phyloP scores from a whole-genome alignment of 2,888 invertebrate species.

The Eupithecia subfuscata region DNA sequence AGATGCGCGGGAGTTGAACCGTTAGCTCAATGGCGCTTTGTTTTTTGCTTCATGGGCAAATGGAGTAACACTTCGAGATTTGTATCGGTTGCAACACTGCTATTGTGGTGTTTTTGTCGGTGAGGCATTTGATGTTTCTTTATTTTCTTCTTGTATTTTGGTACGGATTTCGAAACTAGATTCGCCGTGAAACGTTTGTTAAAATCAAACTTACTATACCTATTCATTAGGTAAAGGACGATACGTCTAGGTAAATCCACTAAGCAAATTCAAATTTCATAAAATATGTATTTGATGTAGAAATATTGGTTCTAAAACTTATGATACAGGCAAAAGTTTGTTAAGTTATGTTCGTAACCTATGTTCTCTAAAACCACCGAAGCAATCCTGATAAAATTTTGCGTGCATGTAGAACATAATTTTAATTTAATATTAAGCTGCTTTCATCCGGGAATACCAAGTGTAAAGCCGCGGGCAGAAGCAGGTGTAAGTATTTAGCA shows the following conservation, averaged over 20 bases:
- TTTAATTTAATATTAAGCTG: background rate
- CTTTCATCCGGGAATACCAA: background rate
- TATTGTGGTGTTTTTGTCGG: conserved; percentile 21
- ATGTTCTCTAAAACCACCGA: background rate
- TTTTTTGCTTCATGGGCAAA: conserved; percentile 29
- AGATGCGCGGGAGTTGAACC: conserved; percentile 33
- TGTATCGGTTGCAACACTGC: conserved; percentile 20
- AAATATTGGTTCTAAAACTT: too few species aligned
- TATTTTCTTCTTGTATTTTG: background rate
- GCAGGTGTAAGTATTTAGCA: background rate
- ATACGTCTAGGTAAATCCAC: too few species aligned
- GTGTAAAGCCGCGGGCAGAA: background rate
- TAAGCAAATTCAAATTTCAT: too few species aligned
- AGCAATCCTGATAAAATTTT: background rate
- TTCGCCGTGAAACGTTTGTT: too few species aligned
- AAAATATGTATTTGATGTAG: too few species aligned
- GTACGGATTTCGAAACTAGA: background rate
- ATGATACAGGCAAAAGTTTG: too few species aligned
- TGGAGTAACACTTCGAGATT: conserved; percentile 17
- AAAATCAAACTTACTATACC: too few species aligned
- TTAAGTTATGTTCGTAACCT: too few species aligned
- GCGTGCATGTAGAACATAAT: too few species aligned
- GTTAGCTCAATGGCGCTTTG: conserved; percentile 30
- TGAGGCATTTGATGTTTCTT: conserved; percentile 3
- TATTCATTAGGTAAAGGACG: too few species aligned